phyloP scores from a whole-genome alignment of 2,113 vertebrate species.

The Calyptomena viridis region DNA sequence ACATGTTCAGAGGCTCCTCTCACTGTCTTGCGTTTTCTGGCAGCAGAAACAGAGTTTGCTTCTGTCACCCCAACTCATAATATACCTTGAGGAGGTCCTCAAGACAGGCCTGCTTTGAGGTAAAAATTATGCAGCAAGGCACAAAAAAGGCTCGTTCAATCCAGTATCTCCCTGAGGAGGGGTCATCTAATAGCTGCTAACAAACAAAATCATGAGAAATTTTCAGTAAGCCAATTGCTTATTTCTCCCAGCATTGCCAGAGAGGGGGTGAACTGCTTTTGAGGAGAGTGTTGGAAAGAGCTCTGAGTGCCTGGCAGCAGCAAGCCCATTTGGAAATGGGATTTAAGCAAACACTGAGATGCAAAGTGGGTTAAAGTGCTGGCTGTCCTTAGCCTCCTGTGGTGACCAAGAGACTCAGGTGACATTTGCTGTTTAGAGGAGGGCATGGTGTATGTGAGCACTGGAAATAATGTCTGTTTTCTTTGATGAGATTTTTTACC shows the following conservation, averaged over 20 bases:
- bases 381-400: background rate
- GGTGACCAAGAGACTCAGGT: background rate
- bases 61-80: background rate
- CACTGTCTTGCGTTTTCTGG: background rate
- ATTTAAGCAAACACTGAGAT: background rate
- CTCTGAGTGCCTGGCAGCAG: background rate
- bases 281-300: background rate
- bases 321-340: background rate
- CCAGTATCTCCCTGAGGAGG: background rate
- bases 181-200: background rate
- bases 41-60: background rate
- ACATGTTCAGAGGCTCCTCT: background rate
- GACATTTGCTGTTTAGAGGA: background rate
- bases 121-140: background rate
- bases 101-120: background rate
- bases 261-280: background rate
- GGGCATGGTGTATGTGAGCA: accelerated
- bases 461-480: background rate
- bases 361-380: background rate
- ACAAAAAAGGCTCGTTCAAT: background rate
- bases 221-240: background rate
- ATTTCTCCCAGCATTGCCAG: background rate
- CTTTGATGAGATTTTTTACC: background rate
- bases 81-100: background rate
- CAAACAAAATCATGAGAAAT: background rate